phyloP scores from a whole-genome alignment of 2,797 vertebrate species.

The Gadopsis marmoratus region DNA sequence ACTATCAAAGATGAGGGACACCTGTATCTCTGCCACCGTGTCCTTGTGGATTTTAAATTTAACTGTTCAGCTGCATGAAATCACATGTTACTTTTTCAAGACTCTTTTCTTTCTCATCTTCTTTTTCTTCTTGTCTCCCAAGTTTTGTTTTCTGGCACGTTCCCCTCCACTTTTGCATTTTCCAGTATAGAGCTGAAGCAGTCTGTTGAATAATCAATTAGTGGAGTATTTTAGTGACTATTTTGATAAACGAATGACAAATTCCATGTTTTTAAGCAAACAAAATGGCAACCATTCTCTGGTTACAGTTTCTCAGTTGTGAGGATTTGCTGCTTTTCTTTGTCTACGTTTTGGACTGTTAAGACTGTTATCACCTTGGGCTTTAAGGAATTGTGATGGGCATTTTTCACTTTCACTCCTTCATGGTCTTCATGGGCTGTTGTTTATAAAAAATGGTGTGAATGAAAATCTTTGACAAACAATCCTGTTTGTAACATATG shows the following conservation, averaged over 20 bases:
- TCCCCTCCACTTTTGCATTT: slow-evolving; percentile 1
- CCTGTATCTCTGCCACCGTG: slow-evolving; percentile 21
- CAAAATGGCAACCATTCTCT: background rate
- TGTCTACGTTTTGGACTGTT: background rate
- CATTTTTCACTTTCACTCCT: background rate
- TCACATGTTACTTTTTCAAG: slow-evolving; percentile 44
- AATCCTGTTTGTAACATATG: slow-evolving; percentile 42
- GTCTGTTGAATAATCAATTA: background rate
- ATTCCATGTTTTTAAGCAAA: background rate
- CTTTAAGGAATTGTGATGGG: background rate
- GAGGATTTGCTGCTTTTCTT: background rate
- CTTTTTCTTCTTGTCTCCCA: background rate
- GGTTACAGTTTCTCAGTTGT: background rate
- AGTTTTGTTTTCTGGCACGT: slow-evolving; percentile 27
- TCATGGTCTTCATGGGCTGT: background rate
- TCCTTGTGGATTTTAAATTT: slow-evolving; percentile 49
- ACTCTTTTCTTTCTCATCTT: background rate
- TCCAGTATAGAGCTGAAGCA: background rate
- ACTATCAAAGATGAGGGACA: slow-evolving; percentile 36
- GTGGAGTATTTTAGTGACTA: background rate
- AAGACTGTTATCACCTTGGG: background rate
- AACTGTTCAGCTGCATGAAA: slow-evolving; percentile 37
- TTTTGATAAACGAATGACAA: background rate
- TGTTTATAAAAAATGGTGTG: slow-evolving; percentile 4
- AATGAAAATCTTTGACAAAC: slow-evolving; percentile 46